phyloP scores from a whole-genome alignment of 2,888 invertebrate genomes.

The Podabrus alpinus region DNA sequence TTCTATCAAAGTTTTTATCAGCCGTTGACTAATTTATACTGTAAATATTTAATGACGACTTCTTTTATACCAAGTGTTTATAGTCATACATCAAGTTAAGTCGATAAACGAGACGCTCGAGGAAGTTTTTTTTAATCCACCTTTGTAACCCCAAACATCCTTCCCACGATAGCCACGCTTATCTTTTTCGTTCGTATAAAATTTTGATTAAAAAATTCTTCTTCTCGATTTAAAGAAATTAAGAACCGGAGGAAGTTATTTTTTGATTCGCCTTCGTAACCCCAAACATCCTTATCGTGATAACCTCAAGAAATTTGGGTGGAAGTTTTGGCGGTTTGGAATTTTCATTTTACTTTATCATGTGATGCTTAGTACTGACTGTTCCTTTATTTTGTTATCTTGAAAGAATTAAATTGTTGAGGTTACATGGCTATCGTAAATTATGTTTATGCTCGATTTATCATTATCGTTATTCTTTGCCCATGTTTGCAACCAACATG shows the following conservation, averaged over 20 bases:
- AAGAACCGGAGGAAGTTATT: background rate
- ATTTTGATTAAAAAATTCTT: background rate
- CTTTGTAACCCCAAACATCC: background rate
- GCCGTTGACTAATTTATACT: no score
- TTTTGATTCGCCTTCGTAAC: background rate
- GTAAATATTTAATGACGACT: background rate
- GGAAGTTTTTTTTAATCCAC: background rate
- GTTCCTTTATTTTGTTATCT: background rate
- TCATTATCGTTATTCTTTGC: background rate
- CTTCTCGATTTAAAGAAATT: background rate
- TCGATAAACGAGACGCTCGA: background rate
- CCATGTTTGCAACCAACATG: background rate
- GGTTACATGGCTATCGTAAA: background rate
- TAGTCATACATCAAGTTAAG: background rate
- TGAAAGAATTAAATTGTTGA: constrained; percentile 1
- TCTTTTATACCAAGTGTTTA: background rate
- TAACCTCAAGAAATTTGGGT: background rate
- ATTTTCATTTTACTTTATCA: background rate
- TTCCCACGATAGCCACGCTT: background rate
- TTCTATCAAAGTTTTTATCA: no score
- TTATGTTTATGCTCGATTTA: background rate
- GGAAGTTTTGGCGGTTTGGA: background rate
- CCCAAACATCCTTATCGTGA: background rate
- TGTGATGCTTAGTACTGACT: background rate
- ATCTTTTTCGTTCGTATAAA: background rate